These are phyloP conservation scores for Miltochrista miniata DNA, from an alignment of 2,888 invertebrate genomes.

Conservation along the genomic window DNA sequence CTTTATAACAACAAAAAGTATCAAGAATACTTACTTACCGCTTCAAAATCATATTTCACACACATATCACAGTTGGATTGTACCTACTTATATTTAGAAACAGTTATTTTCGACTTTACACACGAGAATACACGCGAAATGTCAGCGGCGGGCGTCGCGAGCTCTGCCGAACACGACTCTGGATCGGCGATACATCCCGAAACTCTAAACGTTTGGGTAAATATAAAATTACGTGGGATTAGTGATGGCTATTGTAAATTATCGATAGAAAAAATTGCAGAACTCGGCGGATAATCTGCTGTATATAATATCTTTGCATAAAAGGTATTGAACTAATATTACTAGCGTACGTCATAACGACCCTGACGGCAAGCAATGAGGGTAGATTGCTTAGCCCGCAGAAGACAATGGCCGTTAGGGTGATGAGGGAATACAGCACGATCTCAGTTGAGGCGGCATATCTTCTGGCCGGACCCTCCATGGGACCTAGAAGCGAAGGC, in stretches of 20 bases:
- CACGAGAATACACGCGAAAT: not conserved
- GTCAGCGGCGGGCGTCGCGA: slow-evolving; percentile 1
- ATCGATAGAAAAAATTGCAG: not conserved
- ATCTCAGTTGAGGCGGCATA: too few relatives aligned
- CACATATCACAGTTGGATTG: slow-evolving; percentile 8
- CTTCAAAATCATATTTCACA: slow-evolving; percentile 15
- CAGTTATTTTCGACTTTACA: slow-evolving; percentile 8
- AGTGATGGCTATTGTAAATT: slow-evolving; percentile 5
- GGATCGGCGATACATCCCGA: not conserved
- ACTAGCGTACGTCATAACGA: too few relatives aligned
- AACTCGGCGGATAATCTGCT: too few relatives aligned
- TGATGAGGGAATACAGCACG: too few relatives aligned
- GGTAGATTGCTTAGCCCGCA: too few relatives aligned
- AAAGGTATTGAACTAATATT: too few relatives aligned
- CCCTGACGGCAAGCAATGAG: too few relatives aligned
- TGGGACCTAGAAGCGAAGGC: too few relatives aligned
- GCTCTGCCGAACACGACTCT: slow-evolving; percentile 4
- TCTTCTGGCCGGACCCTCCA: too few relatives aligned
- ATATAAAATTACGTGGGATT: slow-evolving; percentile 12
- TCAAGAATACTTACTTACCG: slow-evolving; percentile 12
- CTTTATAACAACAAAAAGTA: not conserved
- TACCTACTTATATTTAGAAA: slow-evolving; percentile 11
- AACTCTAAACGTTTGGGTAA: slow-evolving; percentile 12
- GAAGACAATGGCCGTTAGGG: too few relatives aligned
- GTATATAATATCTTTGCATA: too few relatives aligned